Evolutionary conservation across 2,797 vertebrate genomes (phyloP), one percentile per base, ranked within the genome.

Genomic region (Buphagus erythrorhynchus): DNA sequence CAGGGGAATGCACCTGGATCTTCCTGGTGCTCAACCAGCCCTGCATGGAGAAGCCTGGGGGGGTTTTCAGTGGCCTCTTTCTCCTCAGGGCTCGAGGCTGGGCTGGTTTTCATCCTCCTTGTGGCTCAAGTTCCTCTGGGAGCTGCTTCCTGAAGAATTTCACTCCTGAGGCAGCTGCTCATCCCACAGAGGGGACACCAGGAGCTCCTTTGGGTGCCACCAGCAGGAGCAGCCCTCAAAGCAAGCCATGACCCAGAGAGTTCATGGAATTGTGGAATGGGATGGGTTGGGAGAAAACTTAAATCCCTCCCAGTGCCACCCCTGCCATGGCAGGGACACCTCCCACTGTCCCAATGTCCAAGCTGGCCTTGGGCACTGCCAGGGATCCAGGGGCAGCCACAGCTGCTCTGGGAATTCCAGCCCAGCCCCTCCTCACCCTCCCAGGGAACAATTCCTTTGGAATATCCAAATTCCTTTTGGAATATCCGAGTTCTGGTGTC

Each of bases 371-470:
- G 65, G 57, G 12, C 73, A 48, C 31, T 69, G 21, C 65, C 73
- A 77, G 65, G 65, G 55, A 86, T 62, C 25, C 77, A 80, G 57
- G 42, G 48, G 57, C 48, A 62, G 63, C 65, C 55, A 1, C 63
- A 54, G 55, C 55, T 35, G 4, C 16, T 77, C 65, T 68, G 77
- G 31, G 11, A 21, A 21, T 54, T n/a, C 19, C 20, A 54, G 13
- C 19, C 51, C 51, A 52, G 12, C 8, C 7, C 8, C 21, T 67
- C 1, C 28, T 40, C 73, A 48, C 35, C 48, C 42, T 63, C 3
- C 0, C 1, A 0, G 40, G 22, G 21, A 63, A 15, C 18, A 24
- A n/a, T 57, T 36, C 10, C n/a, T 15, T 20, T n/a, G n/a, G 43
- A 57, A 20, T 63, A 28, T 24, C 43, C n/a, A 11, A n/a, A 16